phyloP scores from a whole-genome alignment of 1,140 invertebrate species.

The Ectropis grisescens region DNA sequence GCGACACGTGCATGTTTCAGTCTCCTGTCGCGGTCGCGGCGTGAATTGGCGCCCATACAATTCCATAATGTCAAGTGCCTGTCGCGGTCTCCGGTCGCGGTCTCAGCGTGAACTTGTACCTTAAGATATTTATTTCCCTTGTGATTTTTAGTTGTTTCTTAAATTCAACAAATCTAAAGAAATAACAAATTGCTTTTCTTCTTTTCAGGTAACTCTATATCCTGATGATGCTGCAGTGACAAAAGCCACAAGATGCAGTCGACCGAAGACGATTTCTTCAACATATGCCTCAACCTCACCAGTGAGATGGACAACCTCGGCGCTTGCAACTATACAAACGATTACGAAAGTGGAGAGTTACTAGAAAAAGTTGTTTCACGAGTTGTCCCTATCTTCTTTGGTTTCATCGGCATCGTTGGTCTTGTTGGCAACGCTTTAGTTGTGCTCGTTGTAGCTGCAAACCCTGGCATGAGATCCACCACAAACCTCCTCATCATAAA shows the following conservation, averaged over 20 bases:
- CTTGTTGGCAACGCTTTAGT: conserved; percentile 91
- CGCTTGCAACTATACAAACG: conserved; percentile 45
- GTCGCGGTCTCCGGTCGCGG: too few species aligned
- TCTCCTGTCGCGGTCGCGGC: too few species aligned
- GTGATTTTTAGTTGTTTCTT: too few species aligned
- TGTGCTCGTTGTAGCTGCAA: conserved; percentile 86
- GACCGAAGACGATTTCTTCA: conserved; percentile 55
- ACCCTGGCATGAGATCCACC: conserved; percentile 92
- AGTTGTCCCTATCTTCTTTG: conserved; percentile 90
- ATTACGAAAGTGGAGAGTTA: conserved; percentile 59
- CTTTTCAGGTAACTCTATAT: conserved; percentile 29
- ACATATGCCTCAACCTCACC: conserved; percentile 54
- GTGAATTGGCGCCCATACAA: too few species aligned
- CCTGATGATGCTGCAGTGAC: conserved; percentile 9
- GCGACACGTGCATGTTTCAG: too few species aligned
- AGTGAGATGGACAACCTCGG: conserved; percentile 39
- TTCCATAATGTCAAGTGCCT: too few species aligned
- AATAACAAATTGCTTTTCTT: too few species aligned
- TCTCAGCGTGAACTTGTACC: too few species aligned
- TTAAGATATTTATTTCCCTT: too few species aligned
- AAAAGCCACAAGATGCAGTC: conserved; percentile 35
- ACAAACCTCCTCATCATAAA: conserved; percentile 94
- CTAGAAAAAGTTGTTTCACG: conserved; percentile 76
- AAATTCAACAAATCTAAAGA: too few species aligned
- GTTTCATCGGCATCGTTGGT: conserved; percentile 88